A percentile compares a stretch with the other conserved stretches of the same genome.
phyloP scores from a whole-genome alignment of 2,113 vertebrate species.

The Cavia porcellus region DNA sequence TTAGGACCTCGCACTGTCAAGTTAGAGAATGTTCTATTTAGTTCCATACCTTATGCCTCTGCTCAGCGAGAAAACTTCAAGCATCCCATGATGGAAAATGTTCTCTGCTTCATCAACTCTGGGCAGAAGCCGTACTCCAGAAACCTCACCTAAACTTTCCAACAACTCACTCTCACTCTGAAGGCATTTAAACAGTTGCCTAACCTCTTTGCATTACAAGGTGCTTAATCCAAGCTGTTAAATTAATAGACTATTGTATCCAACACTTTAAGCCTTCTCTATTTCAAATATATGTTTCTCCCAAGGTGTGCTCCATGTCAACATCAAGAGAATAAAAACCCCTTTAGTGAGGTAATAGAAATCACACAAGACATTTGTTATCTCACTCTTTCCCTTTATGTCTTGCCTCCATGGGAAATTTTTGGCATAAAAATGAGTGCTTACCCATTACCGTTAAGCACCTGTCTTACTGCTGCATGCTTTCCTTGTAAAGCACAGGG shows the following conservation, averaged over 20 bases:
- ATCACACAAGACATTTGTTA: constrained; percentile 61
- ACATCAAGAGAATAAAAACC: constrained; percentile 66
- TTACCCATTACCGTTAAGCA: constrained; percentile 76
- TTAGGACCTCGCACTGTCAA: neutral
- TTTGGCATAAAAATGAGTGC: constrained; percentile 71
- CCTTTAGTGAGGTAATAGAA: constrained; percentile 70
- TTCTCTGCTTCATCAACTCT: neutral
- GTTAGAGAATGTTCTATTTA: neutral
- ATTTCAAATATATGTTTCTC: neutral
- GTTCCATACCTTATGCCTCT: neutral
- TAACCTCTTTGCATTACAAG: constrained; percentile 55
- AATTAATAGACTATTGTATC: constrained; percentile 64
- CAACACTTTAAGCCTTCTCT: constrained; percentile 66
- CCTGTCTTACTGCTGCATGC: constrained; percentile 15
- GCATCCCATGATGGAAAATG: constrained; percentile 5
- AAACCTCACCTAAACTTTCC: constrained; percentile 29
- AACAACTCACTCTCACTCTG: neutral
- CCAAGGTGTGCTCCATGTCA: constrained; percentile 41
- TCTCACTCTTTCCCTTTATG: constrained; percentile 66
- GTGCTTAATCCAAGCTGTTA: constrained; percentile 47
- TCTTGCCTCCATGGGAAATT: constrained; percentile 56
- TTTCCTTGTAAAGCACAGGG: constrained; percentile 69
- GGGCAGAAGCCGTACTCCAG: neutral
- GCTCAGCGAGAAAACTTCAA: neutral
- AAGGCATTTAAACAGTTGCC: constrained; percentile 23